phyloP scores from a whole-genome alignment of 1,140 invertebrate species.

The Plectrocnemia conspersa region DNA sequence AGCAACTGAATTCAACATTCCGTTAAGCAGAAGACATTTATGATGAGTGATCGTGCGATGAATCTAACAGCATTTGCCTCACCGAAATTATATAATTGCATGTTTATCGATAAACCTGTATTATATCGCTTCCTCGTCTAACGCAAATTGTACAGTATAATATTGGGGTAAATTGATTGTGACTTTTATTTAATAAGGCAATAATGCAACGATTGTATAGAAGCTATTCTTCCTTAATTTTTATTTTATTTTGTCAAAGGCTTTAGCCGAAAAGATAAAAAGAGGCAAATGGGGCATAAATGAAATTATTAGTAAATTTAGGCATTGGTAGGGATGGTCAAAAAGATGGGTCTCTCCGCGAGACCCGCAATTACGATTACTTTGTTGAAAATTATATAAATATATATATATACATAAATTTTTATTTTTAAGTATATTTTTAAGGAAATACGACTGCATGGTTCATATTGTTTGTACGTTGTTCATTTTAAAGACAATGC shows the following conservation, averaged over 20 bases:
- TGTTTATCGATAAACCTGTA: too few relatives aligned
- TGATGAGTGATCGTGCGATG: too few relatives aligned
- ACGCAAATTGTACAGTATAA: too few relatives aligned
- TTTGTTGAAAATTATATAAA: slow-evolving; percentile 37
- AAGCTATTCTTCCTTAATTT: slow-evolving; percentile 8
- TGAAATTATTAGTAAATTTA: slow-evolving; percentile 28
- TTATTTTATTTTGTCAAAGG: slow-evolving; percentile 17
- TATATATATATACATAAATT: too few relatives aligned
- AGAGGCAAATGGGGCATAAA: slow-evolving; percentile 33
- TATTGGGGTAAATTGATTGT: too few relatives aligned
- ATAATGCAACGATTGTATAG: slow-evolving; percentile 26
- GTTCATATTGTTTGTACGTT: slow-evolving; percentile 18
- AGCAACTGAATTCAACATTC: neutral
- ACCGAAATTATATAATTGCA: too few relatives aligned
- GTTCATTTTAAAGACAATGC: slow-evolving; percentile 10
- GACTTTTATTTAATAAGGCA: slow-evolving; percentile 28
- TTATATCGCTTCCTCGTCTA: too few relatives aligned
- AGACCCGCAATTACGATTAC: slow-evolving; percentile 19
- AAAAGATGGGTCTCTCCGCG: slow-evolving; percentile 6
- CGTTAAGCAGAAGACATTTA: too few relatives aligned
- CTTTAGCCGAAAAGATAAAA: slow-evolving; percentile 19
- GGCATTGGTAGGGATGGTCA: slow-evolving; percentile 35
- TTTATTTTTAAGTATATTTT: slow-evolving; percentile 42
- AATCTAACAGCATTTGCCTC: too few relatives aligned
- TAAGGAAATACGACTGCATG: slow-evolving; percentile 40